Evolutionary conservation across 2,113 vertebrate species (phyloP).

Genomic region (Pterocles orientalis): DNA sequence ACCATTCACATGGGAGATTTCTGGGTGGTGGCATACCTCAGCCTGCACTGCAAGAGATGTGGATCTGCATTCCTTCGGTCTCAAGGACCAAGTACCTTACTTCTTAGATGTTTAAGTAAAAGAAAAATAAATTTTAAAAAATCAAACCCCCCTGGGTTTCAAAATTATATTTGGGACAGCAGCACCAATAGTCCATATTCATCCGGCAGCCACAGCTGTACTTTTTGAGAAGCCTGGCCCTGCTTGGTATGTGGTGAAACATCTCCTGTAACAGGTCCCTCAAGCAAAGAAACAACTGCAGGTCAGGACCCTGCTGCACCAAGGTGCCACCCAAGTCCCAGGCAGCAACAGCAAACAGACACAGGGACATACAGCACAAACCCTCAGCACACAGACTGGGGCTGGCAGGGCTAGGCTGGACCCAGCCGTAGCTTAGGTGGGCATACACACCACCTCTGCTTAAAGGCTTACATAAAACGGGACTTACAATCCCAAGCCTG

Average conservation of each 20-base stretch:
- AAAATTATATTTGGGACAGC: background rate
- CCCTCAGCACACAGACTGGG: background rate
- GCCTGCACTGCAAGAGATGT: background rate
- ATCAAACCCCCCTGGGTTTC: background rate
- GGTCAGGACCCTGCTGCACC: background rate
- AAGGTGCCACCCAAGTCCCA: background rate
- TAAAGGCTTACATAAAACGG: background rate
- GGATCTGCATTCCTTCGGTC: background rate
- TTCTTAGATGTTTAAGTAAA: background rate
- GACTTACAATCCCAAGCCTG: background rate
- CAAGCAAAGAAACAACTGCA: background rate
- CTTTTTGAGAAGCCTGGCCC: background rate
- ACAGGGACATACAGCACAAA: background rate
- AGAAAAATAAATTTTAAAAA: too few relatives aligned
- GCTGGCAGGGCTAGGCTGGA: fast-evolving
- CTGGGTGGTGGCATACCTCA: background rate
- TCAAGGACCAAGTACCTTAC: background rate
- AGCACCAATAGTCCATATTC: background rate
- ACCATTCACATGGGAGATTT: background rate
- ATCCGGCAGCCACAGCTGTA: background rate
- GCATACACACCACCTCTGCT: background rate
- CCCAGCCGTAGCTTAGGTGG: fast-evolving
- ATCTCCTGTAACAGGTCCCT: background rate
- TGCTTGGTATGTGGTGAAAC: background rate
- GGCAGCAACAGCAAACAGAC: background rate